Conservation (phyloP, 2,797 vertebrate species). For the Gymnopithys bicolor region DNA sequence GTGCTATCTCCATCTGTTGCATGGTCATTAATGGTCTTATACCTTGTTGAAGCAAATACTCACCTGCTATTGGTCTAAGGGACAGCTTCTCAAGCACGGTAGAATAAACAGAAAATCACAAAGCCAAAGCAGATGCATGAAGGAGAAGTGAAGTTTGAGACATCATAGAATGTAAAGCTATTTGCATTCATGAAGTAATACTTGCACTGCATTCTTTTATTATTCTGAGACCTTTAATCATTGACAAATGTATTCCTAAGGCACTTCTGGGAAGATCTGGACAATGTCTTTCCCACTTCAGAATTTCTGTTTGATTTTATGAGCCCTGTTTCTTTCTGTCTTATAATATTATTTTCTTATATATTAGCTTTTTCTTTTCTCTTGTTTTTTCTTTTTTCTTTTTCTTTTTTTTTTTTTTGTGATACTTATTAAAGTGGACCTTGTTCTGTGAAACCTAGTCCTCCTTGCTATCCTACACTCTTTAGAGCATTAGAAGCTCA, state of each 20-base stretch:
- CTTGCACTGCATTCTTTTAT: neutral
- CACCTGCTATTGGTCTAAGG: neutral
- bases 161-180: neutral
- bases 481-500: neutral
- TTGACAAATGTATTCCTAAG: neutral
- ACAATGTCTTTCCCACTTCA: neutral
- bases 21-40: neutral
- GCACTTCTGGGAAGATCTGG: neutral
- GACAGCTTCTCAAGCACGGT: neutral
- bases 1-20: neutral
- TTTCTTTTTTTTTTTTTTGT: neutral
- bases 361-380: too few species aligned
- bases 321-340: neutral
- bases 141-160: neutral
- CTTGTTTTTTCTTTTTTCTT: neutral
- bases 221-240: conserved; percentile 1
- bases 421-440: neutral
- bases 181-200: neutral
- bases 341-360: neutral
- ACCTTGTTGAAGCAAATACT: neutral
- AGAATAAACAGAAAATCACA: neutral
- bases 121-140: neutral
- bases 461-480: neutral
- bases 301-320: neutral
- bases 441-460: neutral